phyloP scores from a whole-genome alignment of 2,113 vertebrate genomes.

The Erythrocercus mccallii region DNA sequence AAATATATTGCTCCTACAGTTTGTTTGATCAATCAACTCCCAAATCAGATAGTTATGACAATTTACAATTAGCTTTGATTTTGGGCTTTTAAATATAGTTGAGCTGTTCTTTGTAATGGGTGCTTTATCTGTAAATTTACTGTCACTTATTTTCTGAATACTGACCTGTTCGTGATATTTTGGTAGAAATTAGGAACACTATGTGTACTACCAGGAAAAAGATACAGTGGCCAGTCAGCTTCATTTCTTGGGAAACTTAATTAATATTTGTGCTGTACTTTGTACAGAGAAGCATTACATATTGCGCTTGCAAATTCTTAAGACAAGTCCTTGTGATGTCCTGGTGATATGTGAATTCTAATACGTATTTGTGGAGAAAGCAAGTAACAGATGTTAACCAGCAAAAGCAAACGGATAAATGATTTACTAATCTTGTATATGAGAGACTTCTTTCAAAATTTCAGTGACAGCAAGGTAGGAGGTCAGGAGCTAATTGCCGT shows the following conservation, averaged over 20 bases:
- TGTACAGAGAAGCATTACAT: not conserved
- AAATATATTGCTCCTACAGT: slow-evolving; percentile 73
- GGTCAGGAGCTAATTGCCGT: not conserved
- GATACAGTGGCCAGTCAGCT: not conserved
- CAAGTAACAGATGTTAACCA: not conserved
- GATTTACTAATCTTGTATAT: not conserved
- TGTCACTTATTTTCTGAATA: not conserved
- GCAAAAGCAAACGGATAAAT: not conserved
- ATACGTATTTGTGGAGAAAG: not conserved
- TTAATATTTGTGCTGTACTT: not conserved
- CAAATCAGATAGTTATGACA: slow-evolving; percentile 49
- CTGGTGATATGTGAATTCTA: not conserved
- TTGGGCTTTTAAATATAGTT: slow-evolving; percentile 19
- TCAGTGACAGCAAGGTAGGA: not conserved
- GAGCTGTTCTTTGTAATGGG: not conserved
- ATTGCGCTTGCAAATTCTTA: not conserved
- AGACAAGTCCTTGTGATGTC: not conserved
- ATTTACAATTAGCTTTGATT: slow-evolving; percentile 59
- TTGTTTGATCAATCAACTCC: slow-evolving; percentile 71
- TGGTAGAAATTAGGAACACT: not conserved
- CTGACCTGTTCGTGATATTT: not conserved
- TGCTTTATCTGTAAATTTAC: not conserved
- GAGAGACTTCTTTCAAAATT: not conserved
- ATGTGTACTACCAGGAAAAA: not conserved
- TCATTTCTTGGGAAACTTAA: not conserved